phyloP scores from a whole-genome alignment of 2,888 invertebrate species.

The Seira musarum region DNA sequence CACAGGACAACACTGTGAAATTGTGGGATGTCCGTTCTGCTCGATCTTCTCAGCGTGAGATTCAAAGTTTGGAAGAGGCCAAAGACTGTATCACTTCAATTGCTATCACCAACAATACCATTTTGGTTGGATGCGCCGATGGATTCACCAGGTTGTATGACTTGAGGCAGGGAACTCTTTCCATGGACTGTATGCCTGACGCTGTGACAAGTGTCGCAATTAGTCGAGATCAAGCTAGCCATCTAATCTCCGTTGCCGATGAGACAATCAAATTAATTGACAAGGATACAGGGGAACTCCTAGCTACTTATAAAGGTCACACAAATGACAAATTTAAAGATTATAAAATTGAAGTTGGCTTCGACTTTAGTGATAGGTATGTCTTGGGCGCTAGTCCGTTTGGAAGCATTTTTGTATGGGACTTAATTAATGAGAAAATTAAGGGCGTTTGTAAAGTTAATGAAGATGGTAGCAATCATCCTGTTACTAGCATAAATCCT shows the following conservation, averaged over 20 bases:
- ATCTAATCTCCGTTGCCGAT: constrained; percentile 88
- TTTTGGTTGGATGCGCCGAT: constrained; percentile 92
- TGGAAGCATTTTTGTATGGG: constrained; percentile 91
- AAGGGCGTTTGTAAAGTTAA: constrained; percentile 59
- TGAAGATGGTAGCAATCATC: constrained; percentile 74
- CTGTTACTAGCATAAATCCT: constrained; percentile 84
- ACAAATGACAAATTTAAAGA: constrained; percentile 69
- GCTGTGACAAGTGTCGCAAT: constrained; percentile 87
- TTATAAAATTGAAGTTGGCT: constrained; percentile 67
- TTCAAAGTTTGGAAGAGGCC: constrained; percentile 85
- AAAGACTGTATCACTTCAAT: constrained; percentile 81
- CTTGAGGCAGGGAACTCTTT: constrained; percentile 87
- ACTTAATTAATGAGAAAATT: constrained; percentile 84
- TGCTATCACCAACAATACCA: constrained; percentile 88
- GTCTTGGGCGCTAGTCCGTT: constrained; percentile 93
- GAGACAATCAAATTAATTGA: constrained; percentile 89
- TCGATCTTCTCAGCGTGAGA: constrained; percentile 57
- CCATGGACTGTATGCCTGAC: constrained; percentile 87
- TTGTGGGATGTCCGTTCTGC: constrained; percentile 87
- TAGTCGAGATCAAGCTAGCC: constrained; percentile 94
- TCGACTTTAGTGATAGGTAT: constrained; percentile 85
- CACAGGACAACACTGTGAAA: constrained; percentile 92
- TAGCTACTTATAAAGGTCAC: constrained; percentile 88
- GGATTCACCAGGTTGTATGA: constrained; percentile 91
- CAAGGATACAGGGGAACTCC: constrained; percentile 85